These are phyloP conservation scores for Stichodactyla mertensii DNA, from an alignment of 64 coral and sea anemone species.

Conservation along the genomic window DNA sequence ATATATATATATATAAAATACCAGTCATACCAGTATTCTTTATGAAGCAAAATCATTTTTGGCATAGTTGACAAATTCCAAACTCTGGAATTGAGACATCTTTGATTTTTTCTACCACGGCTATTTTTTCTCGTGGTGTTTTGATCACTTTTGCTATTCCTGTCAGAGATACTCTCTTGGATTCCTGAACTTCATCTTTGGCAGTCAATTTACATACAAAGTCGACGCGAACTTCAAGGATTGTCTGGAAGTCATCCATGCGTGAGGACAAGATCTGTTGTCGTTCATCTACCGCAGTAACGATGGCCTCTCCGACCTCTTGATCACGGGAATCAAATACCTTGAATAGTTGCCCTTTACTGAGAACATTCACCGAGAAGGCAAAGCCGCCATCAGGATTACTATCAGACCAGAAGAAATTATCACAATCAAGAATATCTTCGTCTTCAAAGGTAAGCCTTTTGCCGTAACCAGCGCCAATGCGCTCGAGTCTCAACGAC, in stretches of 20 bases:
- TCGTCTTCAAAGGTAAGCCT: constrained; percentile 80
- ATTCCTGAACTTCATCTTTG: background rate
- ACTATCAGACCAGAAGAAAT: constrained; percentile 96
- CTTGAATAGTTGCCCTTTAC: constrained; percentile 38
- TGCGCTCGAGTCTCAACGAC: constrained; percentile 40
- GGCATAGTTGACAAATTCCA: background rate
- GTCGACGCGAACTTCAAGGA: background rate
- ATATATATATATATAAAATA: too few relatives aligned
- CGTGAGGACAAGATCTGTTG: constrained; percentile 5
- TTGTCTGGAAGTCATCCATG: background rate
- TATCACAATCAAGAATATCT: constrained; percentile 57
- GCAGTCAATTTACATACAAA: background rate
- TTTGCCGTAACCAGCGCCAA: constrained; percentile 74
- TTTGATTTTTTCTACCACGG: background rate
- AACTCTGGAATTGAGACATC: background rate
- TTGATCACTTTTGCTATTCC: background rate
- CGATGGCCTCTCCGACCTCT: background rate
- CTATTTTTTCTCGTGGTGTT: background rate
- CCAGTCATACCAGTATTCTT: background rate
- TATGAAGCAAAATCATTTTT: background rate
- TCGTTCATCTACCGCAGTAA: background rate
- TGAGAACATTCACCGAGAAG: constrained; percentile 61
- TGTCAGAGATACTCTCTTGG: background rate
- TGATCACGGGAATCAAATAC: constrained; percentile 39
- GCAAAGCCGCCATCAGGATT: constrained; percentile 68